Evolutionary conservation across 1,140 invertebrate genomes (phyloP).

Genomic region (Chlorops oryzae): DNA sequence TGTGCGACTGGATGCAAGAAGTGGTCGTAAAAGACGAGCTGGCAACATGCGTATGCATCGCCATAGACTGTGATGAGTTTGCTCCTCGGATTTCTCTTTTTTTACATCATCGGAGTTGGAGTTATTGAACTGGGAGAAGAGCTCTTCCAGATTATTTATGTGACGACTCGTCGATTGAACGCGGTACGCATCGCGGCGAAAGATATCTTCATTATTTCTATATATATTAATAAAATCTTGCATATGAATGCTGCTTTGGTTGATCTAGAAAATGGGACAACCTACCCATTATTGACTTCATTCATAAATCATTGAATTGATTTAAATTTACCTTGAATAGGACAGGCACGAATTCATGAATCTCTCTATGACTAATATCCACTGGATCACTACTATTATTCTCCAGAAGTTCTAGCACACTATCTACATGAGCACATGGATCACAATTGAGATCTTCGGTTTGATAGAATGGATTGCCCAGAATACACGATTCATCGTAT

Average conservation of each 20-base stretch:
- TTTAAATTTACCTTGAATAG: slow-evolving; percentile 24
- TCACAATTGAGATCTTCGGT: slow-evolving; percentile 62
- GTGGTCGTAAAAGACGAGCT: slow-evolving; percentile 54
- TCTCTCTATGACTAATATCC: no score
- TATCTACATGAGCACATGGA: slow-evolving; percentile 59
- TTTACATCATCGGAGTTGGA: no score
- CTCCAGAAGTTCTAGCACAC: slow-evolving; percentile 48
- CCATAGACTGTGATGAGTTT: slow-evolving; percentile 47
- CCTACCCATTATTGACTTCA: background rate
- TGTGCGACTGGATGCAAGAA: slow-evolving; percentile 61
- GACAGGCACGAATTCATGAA: slow-evolving; percentile 28
- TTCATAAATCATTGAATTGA: background rate
- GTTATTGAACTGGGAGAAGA: slow-evolving; percentile 40
- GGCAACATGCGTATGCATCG: slow-evolving; percentile 61
- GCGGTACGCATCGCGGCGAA: slow-evolving; percentile 51
- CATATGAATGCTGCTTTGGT: slow-evolving; percentile 42
- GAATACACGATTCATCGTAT: slow-evolving; percentile 67
- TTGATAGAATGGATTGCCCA: slow-evolving; percentile 66
- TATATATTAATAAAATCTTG: slow-evolving; percentile 50
- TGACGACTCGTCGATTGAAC: slow-evolving; percentile 50
- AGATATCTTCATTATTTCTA: slow-evolving; percentile 46
- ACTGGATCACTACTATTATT: no score
- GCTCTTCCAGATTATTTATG: slow-evolving; percentile 42
- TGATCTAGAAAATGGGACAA: slow-evolving; percentile 24
- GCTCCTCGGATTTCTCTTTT: slow-evolving; percentile 2